phyloP scores from a whole-genome alignment of 2,797 vertebrate genomes.

The Hydrolagus colliei region DNA sequence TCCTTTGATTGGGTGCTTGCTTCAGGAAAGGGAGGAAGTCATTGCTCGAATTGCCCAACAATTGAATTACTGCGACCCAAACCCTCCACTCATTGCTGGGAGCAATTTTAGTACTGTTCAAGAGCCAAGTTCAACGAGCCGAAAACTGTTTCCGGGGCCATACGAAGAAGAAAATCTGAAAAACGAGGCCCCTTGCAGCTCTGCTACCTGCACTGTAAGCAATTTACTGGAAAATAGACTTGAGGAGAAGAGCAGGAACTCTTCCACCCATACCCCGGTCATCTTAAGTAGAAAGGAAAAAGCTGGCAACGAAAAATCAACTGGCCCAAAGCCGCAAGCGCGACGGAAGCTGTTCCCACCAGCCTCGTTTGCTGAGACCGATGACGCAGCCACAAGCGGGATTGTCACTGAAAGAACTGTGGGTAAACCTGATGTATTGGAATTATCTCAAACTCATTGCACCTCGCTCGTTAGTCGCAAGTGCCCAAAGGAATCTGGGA shows the following conservation, averaged over 20 bases:
- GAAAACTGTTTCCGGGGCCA: conserved; percentile 66
- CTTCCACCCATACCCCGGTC: conserved; percentile 61
- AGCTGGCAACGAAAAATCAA: conserved; percentile 51
- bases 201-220: conserved; percentile 41
- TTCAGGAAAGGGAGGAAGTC: conserved; percentile 92
- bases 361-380: conserved; percentile 55
- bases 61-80: conserved; percentile 88
- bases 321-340: conserved; percentile 66
- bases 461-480: conserved; percentile 44
- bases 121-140: conserved; percentile 48
- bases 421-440: conserved; percentile 63
- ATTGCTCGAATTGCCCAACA: conserved; percentile 95
- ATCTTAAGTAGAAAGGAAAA: conserved; percentile 50
- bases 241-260: conserved; percentile 53
- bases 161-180: conserved; percentile 59
- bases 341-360: conserved; percentile 72
- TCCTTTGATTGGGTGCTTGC: conserved; percentile 85
- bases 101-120: conserved; percentile 58
- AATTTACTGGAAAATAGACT: conserved; percentile 51
- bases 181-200: conserved; percentile 57
- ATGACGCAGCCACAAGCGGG: conserved; percentile 61
- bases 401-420: conserved; percentile 68
- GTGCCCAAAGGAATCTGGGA: conserved; percentile 43
- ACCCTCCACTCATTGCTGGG: conserved; percentile 68
- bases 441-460: conserved; percentile 56